phyloP scores from a whole-genome alignment of 2,113 vertebrate genomes.

The Etheostoma cragini region DNA sequence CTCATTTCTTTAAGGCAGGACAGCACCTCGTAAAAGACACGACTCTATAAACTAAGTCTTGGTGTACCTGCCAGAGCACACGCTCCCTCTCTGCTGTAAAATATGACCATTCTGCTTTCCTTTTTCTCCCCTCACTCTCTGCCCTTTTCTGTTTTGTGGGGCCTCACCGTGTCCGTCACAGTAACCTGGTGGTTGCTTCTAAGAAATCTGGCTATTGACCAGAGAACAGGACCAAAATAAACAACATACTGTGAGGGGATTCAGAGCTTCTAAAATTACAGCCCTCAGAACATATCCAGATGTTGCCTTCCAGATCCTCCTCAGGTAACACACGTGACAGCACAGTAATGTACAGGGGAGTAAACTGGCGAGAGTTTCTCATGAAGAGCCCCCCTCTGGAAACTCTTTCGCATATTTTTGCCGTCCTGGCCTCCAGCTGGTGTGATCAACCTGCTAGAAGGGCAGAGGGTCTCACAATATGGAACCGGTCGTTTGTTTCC shows the following conservation, averaged over 20 bases:
- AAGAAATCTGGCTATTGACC: conserved; percentile 71
- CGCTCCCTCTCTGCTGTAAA: conserved; percentile 63
- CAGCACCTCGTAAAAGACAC: conserved; percentile 58
- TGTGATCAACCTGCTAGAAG: conserved; percentile 41
- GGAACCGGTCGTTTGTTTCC: too few relatives aligned
- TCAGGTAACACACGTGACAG: conserved; percentile 65
- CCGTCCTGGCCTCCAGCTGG: conserved; percentile 39
- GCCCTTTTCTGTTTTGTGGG: conserved; percentile 41
- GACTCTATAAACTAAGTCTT: conserved; percentile 59
- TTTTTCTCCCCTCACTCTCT: conserved; percentile 37
- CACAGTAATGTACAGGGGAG: conserved; percentile 34
- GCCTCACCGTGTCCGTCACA: conserved; percentile 51
- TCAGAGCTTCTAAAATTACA: conserved; percentile 77
- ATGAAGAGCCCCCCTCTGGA: conserved; percentile 28
- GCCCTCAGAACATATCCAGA: conserved; percentile 75
- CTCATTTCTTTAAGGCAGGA: conserved; percentile 22
- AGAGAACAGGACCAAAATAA: conserved; percentile 76
- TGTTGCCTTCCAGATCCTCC: conserved; percentile 66
- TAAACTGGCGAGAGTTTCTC: background rate
- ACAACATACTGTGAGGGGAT: conserved; percentile 69
- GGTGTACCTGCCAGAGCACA: conserved; percentile 61
- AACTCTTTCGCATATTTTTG: conserved; percentile 37
- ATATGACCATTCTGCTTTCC: conserved; percentile 55
- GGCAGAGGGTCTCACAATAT: conserved; percentile 9
- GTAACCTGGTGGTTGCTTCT: conserved; percentile 64